A percentile compares a stretch with the other conserved stretches of the same genome.
These are phyloP conservation scores for Clarias pachynema DNA, from an alignment of 2,797 vertebrate genomes.

Conservation along the genomic window DNA sequence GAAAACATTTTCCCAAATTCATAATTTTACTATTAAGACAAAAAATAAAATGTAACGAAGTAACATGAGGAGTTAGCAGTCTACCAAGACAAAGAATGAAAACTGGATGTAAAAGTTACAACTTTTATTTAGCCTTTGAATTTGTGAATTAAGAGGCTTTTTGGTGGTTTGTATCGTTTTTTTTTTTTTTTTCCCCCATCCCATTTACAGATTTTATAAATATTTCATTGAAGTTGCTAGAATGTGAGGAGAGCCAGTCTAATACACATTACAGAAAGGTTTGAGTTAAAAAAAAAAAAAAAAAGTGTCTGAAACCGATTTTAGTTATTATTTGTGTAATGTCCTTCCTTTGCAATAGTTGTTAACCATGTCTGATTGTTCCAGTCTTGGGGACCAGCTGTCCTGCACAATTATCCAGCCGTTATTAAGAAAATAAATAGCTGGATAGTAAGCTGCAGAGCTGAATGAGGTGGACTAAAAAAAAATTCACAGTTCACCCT, in stretches of 20 bases:
- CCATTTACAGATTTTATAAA: background rate
- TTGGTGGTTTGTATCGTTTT: background rate
- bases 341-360: background rate
- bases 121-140: background rate
- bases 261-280: background rate
- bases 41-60: background rate
- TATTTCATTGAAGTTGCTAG: background rate
- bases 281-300: background rate
- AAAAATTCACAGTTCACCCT: background rate
- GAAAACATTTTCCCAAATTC: background rate
- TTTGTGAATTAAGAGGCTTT: background rate
- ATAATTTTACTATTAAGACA: background rate
- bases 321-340: background rate
- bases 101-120: background rate
- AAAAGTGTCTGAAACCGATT: background rate
- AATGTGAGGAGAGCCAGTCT: background rate
- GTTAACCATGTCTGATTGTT: background rate
- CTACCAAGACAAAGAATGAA: background rate
- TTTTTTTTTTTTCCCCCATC: background rate
- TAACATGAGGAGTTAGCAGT: background rate
- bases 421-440: background rate
- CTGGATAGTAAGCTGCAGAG: background rate
- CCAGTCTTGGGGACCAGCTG: background rate
- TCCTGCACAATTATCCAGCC: no score
- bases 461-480: background rate